phyloP scores from a whole-genome alignment of 1,140 invertebrate genomes.

The Mya arenaria region DNA sequence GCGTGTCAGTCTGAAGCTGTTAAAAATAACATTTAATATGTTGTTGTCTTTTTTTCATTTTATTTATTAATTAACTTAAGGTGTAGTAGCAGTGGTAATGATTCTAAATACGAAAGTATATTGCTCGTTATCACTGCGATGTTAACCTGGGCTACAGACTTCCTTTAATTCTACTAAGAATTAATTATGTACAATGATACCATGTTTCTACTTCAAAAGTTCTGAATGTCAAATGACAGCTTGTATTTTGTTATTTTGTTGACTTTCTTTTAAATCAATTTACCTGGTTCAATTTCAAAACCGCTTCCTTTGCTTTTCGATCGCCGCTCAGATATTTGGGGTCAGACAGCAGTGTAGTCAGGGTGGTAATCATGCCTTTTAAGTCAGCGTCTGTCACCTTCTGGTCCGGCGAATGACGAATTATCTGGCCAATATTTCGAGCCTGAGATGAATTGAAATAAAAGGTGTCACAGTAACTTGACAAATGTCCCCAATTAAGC shows the following conservation, averaged over 20 bases:
- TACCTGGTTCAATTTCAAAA: neutral
- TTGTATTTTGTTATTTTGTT: no score
- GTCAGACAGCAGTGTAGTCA: neutral
- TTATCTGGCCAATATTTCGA: neutral
- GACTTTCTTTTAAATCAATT: no score
- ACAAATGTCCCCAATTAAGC: no score
- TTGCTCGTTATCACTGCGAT: neutral
- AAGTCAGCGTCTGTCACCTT: neutral
- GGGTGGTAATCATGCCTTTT: neutral
- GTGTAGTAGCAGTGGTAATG: no score
- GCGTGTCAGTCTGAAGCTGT: neutral
- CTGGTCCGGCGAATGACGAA: neutral
- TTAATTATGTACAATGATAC: neutral
- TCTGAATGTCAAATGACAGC: no score
- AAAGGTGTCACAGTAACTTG: no score
- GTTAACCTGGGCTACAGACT: neutral
- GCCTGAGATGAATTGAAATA: neutral
- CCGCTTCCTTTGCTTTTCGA: neutral
- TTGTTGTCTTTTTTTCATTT: no score
- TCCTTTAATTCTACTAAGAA: neutral
- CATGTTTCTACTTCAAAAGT: neutral
- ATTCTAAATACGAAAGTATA: neutral
- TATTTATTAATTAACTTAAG: no score
- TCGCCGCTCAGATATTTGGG: neutral
- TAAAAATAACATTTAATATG: no score